phyloP scores from a whole-genome alignment of 2,888 invertebrate species.

The Mythimna pallens region DNA sequence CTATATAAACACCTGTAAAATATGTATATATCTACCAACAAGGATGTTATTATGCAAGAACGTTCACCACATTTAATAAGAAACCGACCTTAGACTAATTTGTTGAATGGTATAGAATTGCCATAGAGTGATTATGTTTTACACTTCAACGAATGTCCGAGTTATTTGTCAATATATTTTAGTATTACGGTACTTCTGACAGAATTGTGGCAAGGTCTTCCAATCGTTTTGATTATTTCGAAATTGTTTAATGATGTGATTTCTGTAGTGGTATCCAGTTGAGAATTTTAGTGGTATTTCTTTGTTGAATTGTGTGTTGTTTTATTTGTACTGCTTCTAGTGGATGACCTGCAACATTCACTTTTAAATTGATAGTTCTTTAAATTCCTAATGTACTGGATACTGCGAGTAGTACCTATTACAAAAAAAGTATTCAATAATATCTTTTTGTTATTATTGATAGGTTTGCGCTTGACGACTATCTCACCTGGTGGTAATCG shows the following conservation, averaged over 20 bases:
- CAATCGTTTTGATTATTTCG: slow-evolving; percentile 40
- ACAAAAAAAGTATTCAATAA: background rate
- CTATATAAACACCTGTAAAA: background rate
- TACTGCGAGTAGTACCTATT: background rate
- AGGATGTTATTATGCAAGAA: slow-evolving; percentile 77
- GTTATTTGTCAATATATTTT: slow-evolving; percentile 42
- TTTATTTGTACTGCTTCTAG: background rate
- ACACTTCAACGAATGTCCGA: slow-evolving; percentile 23
- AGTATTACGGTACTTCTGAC: slow-evolving; percentile 15
- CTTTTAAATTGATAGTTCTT: background rate
- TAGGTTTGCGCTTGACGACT: too few species aligned
- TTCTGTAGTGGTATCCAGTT: slow-evolving; percentile 6
- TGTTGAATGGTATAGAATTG: slow-evolving; percentile 35
- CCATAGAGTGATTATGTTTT: slow-evolving; percentile 32
- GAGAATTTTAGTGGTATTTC: background rate
- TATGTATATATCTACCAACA: slow-evolving; percentile 43
- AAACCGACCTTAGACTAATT: slow-evolving; percentile 60
- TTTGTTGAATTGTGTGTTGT: background rate
- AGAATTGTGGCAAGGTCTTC: slow-evolving; percentile 51
- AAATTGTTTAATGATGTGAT: slow-evolving; percentile 21
- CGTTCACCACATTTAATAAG: slow-evolving; percentile 65
- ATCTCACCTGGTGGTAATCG: too few species aligned
- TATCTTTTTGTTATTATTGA: too few species aligned
- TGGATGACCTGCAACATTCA: background rate
- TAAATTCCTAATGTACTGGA: background rate